Base-by-base conservation (phyloP, 1,140 invertebrate genomes). In the Drosophila tropicalis region DNA sequence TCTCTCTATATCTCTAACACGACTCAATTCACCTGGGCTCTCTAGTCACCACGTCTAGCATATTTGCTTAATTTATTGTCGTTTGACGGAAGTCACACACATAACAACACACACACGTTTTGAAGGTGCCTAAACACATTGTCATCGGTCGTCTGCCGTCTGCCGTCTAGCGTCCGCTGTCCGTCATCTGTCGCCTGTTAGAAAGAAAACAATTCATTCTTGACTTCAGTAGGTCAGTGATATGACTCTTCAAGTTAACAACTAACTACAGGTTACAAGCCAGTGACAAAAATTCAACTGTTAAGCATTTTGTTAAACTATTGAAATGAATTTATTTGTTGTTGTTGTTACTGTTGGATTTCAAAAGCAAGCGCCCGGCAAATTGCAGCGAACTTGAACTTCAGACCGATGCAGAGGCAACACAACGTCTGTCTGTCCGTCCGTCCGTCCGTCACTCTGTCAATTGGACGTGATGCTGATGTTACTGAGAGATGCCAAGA, bases 321-420 rank as follows among this genome's bases (percentile, higher is more conserved):
- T 58, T 58, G 56, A 51, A 51, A 51, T 39, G 69, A 57, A 22
- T 15, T 58, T 74, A n/a, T 66, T 29, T 25, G n/a, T 36, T 0
- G 3, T 25, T 62, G 41, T 39, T 10, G 62, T 74, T 19, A 40
- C 55, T 76, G 70, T 69, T 39, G 67, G 62, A 57, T 85, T 82
- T 86, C 74, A 69, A 70, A 55, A 70, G 51, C 61, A 34, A 67
- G 47, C 44, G 44, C 44, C 72, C 67, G 79, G 76, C 62, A 70
- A 82, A 89, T 89, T 89, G 84, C 77, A 89, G 32, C 85, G 84
- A 89, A 89, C 84, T 89, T 89, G 84, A 89, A 89, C 84, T 89
- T 89, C 84, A 89, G 72, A 81, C 76, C 61, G 79, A 64, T 71
- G 83, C 76, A 79, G 83, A 87, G 57, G 67, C 56, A 76, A 70